phyloP scores from a whole-genome alignment of 1,140 invertebrate species.

The Heliconius eleuchia region DNA sequence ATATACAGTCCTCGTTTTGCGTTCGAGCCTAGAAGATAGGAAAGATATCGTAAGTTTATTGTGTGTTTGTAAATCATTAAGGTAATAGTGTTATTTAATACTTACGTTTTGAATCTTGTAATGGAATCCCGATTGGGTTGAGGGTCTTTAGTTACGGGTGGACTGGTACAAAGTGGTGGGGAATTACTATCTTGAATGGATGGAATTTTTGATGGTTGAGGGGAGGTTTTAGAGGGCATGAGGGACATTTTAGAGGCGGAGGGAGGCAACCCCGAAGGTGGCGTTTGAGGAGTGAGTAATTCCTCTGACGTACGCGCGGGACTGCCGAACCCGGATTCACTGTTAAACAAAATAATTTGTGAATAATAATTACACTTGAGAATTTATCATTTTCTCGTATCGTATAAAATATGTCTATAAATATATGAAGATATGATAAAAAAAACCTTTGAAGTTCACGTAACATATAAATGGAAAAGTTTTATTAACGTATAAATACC shows the following conservation, averaged over 20 bases:
- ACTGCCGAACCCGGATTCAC: conserved; percentile 77
- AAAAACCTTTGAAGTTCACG: not conserved
- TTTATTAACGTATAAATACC: not conserved
- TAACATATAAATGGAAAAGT: not conserved
- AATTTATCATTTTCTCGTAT: not conserved
- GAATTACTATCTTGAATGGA: conserved; percentile 58
- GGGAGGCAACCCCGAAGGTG: conserved; percentile 50
- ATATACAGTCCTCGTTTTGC: conserved; percentile 42
- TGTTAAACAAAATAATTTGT: conserved; percentile 41
- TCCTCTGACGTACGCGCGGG: conserved; percentile 76
- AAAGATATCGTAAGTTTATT: conserved; percentile 39
- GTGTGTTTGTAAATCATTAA: conserved; percentile 21
- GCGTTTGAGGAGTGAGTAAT: conserved; percentile 64
- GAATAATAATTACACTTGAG: not conserved
- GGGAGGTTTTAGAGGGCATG: conserved; percentile 40
- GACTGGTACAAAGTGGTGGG: conserved; percentile 72
- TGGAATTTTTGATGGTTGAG: conserved; percentile 46
- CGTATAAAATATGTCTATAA: not conserved
- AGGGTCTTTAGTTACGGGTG: conserved; percentile 62
- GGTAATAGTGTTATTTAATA: conserved; percentile 27
- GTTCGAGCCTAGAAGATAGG: conserved; percentile 43
- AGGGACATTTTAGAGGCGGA: conserved; percentile 41
- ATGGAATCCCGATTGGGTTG: conserved; percentile 69
- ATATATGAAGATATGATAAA: not conserved
- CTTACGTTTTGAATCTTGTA: conserved; percentile 78